These are phyloP conservation scores for Neomicropteryx cornuta DNA, from an alignment of 1,140 invertebrate species.

Conservation along the genomic window DNA sequence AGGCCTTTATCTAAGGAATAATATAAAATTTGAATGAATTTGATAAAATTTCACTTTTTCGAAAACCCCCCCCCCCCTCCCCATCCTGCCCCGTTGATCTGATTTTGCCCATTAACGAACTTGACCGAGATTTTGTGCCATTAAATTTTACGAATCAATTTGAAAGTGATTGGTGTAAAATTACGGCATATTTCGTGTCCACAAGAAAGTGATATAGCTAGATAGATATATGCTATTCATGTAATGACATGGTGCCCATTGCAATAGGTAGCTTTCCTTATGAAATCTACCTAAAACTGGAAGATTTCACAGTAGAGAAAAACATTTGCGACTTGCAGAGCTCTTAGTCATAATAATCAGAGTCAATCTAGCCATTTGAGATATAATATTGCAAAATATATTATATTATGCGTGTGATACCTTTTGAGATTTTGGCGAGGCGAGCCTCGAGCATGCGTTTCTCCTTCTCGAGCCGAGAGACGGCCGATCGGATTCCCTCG, in stretches of 20 bases:
- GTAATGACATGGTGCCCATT: slow-evolving; percentile 11
- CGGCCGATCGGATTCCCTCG: slow-evolving; percentile 23
- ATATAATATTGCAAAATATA: neutral
- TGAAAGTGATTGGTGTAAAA: too few relatives aligned
- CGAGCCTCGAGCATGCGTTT: slow-evolving; percentile 26
- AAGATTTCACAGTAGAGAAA: neutral
- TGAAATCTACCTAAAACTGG: neutral
- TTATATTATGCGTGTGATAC: slow-evolving; percentile 9
- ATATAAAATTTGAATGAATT: too few relatives aligned
- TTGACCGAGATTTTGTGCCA: too few relatives aligned
- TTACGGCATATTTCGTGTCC: too few relatives aligned
- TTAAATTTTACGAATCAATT: too few relatives aligned
- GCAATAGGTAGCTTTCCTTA: neutral
- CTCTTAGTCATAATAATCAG: neutral
- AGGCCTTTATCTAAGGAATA: too few relatives aligned
- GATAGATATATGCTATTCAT: slow-evolving; percentile 19
- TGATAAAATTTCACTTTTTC: too few relatives aligned
- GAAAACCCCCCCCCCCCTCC: too few relatives aligned
- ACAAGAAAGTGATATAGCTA: too few relatives aligned
- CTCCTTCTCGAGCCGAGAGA: slow-evolving; percentile 30
- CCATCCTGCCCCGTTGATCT: too few relatives aligned
- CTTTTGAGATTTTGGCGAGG: slow-evolving; percentile 28
- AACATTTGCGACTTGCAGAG: neutral
- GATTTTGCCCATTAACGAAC: too few relatives aligned
- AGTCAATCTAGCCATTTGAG: neutral